Conservation (phyloP, 1,140 invertebrate species). For the Microplitis demolitor region DNA sequence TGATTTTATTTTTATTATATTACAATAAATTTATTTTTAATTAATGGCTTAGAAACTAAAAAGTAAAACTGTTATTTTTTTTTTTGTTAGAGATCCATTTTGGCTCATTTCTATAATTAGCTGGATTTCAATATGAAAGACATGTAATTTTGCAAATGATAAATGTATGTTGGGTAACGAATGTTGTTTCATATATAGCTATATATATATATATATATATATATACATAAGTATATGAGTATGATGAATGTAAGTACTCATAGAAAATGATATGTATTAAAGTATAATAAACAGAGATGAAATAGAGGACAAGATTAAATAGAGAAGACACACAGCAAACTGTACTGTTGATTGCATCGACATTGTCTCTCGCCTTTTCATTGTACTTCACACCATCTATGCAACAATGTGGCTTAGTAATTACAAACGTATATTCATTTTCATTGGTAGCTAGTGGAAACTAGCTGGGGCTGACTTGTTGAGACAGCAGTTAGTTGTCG, state of each 20-base stretch:
- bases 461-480: neutral
- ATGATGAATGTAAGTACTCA: neutral
- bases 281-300: neutral
- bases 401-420: slow-evolving; percentile 13
- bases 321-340: neutral
- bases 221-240: no score
- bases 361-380: slow-evolving; percentile 8
- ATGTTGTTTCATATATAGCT: no score
- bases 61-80: no score
- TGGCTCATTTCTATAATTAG: no score
- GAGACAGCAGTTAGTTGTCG: neutral
- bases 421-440: slow-evolving; percentile 11
- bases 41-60: no score
- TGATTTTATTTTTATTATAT: no score
- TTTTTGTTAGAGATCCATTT: no score
- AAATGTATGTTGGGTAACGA: no score
- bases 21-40: no score
- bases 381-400: slow-evolving; percentile 9
- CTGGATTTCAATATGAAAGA: no score
- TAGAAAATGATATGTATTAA: neutral
- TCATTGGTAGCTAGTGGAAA: neutral
- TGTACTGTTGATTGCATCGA: slow-evolving; percentile 19
- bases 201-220: no score
- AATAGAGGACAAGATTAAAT: slow-evolving; percentile 1
- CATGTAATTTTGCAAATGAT: no score